Evolutionary conservation across 2,888 invertebrate species (phyloP).

Genomic region (Bellardia pandia): DNA sequence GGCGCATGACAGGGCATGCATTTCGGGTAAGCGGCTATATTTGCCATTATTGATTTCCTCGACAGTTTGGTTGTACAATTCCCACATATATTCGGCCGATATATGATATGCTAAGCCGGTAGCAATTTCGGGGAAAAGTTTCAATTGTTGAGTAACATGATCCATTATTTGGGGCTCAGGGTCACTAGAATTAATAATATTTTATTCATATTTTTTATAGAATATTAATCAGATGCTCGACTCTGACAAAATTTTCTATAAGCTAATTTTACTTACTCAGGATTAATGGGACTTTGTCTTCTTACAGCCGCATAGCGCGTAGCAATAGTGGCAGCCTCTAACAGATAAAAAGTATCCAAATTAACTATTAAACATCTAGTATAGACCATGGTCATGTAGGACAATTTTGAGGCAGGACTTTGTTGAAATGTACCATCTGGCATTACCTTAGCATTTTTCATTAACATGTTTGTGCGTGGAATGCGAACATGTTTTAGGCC

Average conservation of each 20-base stretch:
- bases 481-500: slow-evolving; percentile 93
- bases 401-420: slow-evolving; percentile 91
- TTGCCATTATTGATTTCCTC: slow-evolving; percentile 91
- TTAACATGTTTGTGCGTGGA: slow-evolving; percentile 93
- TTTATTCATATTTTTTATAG: not conserved
- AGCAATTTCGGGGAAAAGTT: slow-evolving; percentile 92
- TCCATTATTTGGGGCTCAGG: slow-evolving; percentile 95
- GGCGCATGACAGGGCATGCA: slow-evolving; percentile 94
- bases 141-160: slow-evolving; percentile 96
- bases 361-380: slow-evolving; percentile 92
- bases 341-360: slow-evolving; percentile 89
- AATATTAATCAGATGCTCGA: too few species aligned
- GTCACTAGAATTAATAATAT: slow-evolving; percentile 85
- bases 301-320: slow-evolving; percentile 94
- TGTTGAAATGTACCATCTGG: slow-evolving; percentile 94
- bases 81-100: slow-evolving; percentile 88
- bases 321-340: slow-evolving; percentile 93
- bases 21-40: slow-evolving; percentile 91
- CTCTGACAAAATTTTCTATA: too few species aligned
- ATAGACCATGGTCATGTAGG: slow-evolving; percentile 94
- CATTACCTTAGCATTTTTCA: slow-evolving; percentile 96
- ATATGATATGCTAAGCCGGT: slow-evolving; percentile 90
- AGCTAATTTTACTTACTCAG: slow-evolving; percentile 85
- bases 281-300: slow-evolving; percentile 92
- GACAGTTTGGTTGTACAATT: slow-evolving; percentile 90